Conservation (phyloP, 2,797 vertebrate species). For the Aulostomus chinensis region DNA sequence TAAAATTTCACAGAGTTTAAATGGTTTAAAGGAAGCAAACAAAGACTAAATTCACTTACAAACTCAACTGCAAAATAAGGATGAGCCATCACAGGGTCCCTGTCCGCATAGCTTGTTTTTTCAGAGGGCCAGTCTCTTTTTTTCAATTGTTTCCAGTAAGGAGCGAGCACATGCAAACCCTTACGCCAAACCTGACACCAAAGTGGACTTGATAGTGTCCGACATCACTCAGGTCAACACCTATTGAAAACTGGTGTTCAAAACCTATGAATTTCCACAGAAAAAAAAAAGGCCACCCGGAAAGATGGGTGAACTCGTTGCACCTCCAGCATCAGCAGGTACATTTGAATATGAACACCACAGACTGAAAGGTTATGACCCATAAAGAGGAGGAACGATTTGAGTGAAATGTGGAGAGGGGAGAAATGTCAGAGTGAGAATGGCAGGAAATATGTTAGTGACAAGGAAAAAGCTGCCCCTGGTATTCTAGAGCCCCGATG, state of each 20-base stretch:
- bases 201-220: constrained; percentile 44
- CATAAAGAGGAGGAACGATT: constrained; percentile 57
- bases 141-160: too few species aligned
- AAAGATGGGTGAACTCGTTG: constrained; percentile 6
- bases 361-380: constrained; percentile 71
- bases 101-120: too few species aligned
- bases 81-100: too few species aligned
- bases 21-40: too few species aligned
- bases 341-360: constrained; percentile 69
- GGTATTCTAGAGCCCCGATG: constrained; percentile 86
- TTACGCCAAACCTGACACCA: too few species aligned
- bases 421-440: constrained; percentile 83
- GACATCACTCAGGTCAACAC: constrained; percentile 48
- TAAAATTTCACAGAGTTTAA: too few species aligned
- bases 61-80: too few species aligned
- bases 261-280: constrained; percentile 13
- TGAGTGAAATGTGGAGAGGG: constrained; percentile 55
- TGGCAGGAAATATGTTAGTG: constrained; percentile 86
- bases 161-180: too few species aligned
- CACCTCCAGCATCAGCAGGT: constrained; percentile 37
- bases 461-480: constrained; percentile 94
- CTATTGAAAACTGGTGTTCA: constrained; percentile 30
- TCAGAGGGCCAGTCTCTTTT: too few species aligned
- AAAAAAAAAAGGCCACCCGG: background rate
- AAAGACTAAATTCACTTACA: too few species aligned